Evolutionary conservation across 2,888 invertebrate genomes (phyloP).

Genomic region (Drosophila helvetica): DNA sequence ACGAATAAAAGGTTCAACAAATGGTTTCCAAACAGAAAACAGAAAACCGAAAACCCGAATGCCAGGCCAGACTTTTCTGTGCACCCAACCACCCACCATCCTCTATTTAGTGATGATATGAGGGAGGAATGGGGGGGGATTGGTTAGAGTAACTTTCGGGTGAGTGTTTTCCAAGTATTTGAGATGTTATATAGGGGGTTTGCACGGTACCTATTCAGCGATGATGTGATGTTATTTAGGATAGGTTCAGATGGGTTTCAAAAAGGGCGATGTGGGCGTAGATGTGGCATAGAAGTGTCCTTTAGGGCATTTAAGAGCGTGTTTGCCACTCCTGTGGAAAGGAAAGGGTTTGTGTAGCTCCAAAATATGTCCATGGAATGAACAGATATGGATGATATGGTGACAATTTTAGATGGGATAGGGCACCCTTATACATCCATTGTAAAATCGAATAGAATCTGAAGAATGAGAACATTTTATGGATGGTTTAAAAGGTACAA

Average conservation of each 20-base stretch:
- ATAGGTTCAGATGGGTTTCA: neutral
- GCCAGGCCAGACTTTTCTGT: constrained; percentile 4
- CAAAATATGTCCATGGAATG: no score
- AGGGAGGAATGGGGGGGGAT: constrained; percentile 28
- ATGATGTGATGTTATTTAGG: neutral
- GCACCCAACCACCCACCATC: constrained; percentile 41
- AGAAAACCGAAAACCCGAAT: constrained; percentile 27
- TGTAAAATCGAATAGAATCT: no score
- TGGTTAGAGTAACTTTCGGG: neutral
- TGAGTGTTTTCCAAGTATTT: neutral
- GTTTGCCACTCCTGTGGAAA: neutral
- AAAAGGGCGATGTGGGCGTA: constrained; percentile 13
- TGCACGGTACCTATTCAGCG: neutral
- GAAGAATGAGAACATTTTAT: no score
- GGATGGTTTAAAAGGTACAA: no score
- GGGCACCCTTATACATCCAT: no score
- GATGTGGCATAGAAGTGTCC: constrained; percentile 1
- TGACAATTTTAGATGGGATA: neutral
- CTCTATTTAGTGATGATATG: constrained; percentile 79
- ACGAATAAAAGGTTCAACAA: constrained; percentile 76
- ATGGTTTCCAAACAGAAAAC: constrained; percentile 67
- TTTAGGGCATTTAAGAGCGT: neutral
- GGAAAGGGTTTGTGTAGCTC: neutral
- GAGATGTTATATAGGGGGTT: neutral
- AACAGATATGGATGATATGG: no score